Evolutionary conservation across 2,888 invertebrate genomes (phyloP), one percentile per base, ranked within the genome.

Genomic region (Eupsilia transversa): DNA sequence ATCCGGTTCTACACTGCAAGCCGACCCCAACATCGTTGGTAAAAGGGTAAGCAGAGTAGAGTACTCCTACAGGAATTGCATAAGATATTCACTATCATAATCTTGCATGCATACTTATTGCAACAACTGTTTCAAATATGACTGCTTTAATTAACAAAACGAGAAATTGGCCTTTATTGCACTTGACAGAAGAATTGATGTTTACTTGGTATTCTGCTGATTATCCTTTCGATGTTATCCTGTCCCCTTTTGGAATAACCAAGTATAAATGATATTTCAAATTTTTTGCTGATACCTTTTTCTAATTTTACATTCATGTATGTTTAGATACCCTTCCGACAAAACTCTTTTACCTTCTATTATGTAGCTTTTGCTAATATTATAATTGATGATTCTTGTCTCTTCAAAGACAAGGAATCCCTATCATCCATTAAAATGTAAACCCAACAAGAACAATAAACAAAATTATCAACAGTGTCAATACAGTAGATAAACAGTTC

Each of bases 401-500:
- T 27, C 33, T 43, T 27, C 12, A 12, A n/a, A 33, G 3, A 30
- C 17, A 14, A 27, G 10, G 3, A 0, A 23, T 27, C 12, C 5
- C 10, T 20, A 57, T 49, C 17, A 10, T 23, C 1, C n/a, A 56
- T 74, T 75, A 2, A 2, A 43, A 49, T 41, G 30, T 35, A 14
- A 61, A 35, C 27, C 2, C 1, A 46, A 60, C 46, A n/a, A 56
- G 1, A 14, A 30, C 7, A 52, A n/a, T 38, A 59, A 72, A 83
- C 33, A 52, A 41, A 14, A 14, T 33, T 59, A 69, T 66, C 64
- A 66, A 35, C 20, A 27, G 12, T 57, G 14, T 35, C 12, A 61
- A 70, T 82, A 75, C 54, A 54, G 17, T 56, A 61, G 33, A 75
- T 33, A 67, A 78, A 73, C 54, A 79, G 14, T 14, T 35, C 17